These are phyloP conservation scores for Nylanderia fulva DNA, from an alignment of 1,140 invertebrate species.

Conservation along the genomic window DNA sequence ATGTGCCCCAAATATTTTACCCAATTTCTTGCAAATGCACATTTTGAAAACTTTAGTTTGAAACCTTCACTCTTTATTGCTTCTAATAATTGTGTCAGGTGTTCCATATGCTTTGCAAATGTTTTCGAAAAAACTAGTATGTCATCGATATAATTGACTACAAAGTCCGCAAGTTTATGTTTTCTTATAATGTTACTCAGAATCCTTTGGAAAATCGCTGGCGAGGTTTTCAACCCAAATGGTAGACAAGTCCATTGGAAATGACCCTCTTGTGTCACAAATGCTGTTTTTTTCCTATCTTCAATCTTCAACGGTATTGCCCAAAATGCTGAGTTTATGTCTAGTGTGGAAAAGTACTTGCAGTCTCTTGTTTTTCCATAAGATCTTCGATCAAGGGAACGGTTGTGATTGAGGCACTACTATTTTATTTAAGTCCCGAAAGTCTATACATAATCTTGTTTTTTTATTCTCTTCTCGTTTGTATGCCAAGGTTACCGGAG, in stretches of 20 bases:
- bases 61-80: not conserved
- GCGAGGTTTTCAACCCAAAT: slow-evolving; percentile 13
- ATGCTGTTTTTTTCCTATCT: slow-evolving; percentile 37
- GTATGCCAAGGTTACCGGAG: slow-evolving; percentile 21
- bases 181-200: slow-evolving; percentile 36
- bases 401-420: slow-evolving; percentile 6
- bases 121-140: slow-evolving; percentile 32
- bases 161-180: slow-evolving; percentile 1
- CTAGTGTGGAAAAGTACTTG: not conserved
- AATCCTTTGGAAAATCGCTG: slow-evolving; percentile 31
- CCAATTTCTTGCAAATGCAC: not conserved
- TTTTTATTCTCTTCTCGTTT: slow-evolving; percentile 8
- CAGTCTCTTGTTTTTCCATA: not conserved
- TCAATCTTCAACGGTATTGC: slow-evolving; percentile 9
- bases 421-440: slow-evolving; percentile 20
- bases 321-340: slow-evolving; percentile 48
- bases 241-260: slow-evolving; percentile 43
- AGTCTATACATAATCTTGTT: slow-evolving; percentile 17
- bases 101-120: slow-evolving; percentile 20
- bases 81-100: not conserved
- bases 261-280: slow-evolving; percentile 31
- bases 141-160: slow-evolving; percentile 24
- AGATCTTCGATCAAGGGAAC: not conserved
- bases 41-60: not conserved
- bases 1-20: slow-evolving; percentile 30